A percentile compares a stretch with the other conserved stretches of the same genome.
Conservation (phyloP, 2,797 vertebrate genomes). For the Gadopsis bispinosus region DNA sequence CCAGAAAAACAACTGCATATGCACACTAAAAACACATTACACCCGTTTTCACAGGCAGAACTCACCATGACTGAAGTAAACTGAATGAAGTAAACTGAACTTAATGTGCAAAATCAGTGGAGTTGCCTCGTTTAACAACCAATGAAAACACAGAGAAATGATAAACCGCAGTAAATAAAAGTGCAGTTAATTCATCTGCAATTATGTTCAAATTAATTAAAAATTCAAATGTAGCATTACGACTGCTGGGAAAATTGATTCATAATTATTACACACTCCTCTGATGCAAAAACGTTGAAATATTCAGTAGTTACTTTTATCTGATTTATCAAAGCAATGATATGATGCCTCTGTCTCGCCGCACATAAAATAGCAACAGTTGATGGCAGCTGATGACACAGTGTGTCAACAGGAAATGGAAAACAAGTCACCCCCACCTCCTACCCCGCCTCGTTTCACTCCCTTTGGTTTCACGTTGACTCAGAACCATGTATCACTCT, state of each 20-base stretch:
- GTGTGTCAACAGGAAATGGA: slow-evolving; percentile 70
- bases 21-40: background rate
- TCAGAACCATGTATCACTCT: slow-evolving; percentile 41
- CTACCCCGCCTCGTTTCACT: slow-evolving; percentile 25
- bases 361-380: slow-evolving; percentile 42
- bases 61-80: slow-evolving; percentile 5
- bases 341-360: slow-evolving; percentile 25
- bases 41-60: slow-evolving; percentile 14
- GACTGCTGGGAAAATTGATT: slow-evolving; percentile 30
- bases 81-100: slow-evolving; percentile 16
- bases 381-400: slow-evolving; percentile 63
- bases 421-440: slow-evolving; percentile 32
- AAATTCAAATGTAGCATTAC: slow-evolving; percentile 24
- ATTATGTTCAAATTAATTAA: background rate
- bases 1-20: background rate
- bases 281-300: slow-evolving; percentile 64
- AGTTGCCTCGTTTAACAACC: slow-evolving; percentile 1
- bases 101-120: slow-evolving; percentile 7
- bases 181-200: slow-evolving; percentile 9
- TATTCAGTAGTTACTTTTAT: slow-evolving; percentile 54
- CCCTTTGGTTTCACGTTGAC: slow-evolving; percentile 42
- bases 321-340: slow-evolving; percentile 40
- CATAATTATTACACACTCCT: slow-evolving; percentile 17
- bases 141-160: background rate
- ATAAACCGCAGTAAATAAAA: background rate